Base-by-base conservation (phyloP, 2,113 vertebrate genomes). In the Pao palembangensis region DNA sequence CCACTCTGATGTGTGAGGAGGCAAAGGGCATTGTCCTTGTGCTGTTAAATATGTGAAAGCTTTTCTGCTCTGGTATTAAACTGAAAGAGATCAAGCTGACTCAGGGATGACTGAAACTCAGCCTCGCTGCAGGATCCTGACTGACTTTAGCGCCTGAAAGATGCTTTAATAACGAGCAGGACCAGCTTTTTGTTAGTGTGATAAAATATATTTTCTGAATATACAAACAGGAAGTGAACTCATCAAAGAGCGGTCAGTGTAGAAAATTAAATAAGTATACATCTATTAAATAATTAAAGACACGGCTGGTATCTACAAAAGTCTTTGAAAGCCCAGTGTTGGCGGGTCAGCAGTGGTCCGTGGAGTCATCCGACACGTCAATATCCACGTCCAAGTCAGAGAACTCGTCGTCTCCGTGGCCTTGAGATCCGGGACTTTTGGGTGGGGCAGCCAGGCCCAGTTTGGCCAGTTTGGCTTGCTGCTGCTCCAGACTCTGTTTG, bases 401-500 rank as follows among this genome's bases (percentile, higher is more conserved):
- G 62, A 85, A 90, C 53, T 85, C 87, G 48, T 86, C 84, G 0
- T 90, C 89, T 0, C 71, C 87, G 17, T 86, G 75, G 10, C 87
- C 87, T n/a, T 91, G 87, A 18, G 90, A 91, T 2, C 84, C 89
- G 8, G 90, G 90, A 23, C 90, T 92, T 19, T 84, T 85, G 0
- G 79, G 87, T 0, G 83, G 88, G 4, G 76, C 81, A 0, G 87
- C 81, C 18, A 92, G 89, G 14, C 88, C 92, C 69, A 93, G 85
- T 66, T 92, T 91, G 57, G 91, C 91, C 43, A 93, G 82, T 60
- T 93, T 92, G 51, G 91, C 91, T 67, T 93, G 92, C 50, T 93
- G 92, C 78, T 93, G 92, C 76, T 93, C 91, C 76, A 93, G 80
- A 64, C 90, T 92, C 85, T 93, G 92, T 38, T 93, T 93, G 69